Base-by-base conservation (phyloP, 2,797 vertebrate species). In the Synaphobranchus kaupii region DNA sequence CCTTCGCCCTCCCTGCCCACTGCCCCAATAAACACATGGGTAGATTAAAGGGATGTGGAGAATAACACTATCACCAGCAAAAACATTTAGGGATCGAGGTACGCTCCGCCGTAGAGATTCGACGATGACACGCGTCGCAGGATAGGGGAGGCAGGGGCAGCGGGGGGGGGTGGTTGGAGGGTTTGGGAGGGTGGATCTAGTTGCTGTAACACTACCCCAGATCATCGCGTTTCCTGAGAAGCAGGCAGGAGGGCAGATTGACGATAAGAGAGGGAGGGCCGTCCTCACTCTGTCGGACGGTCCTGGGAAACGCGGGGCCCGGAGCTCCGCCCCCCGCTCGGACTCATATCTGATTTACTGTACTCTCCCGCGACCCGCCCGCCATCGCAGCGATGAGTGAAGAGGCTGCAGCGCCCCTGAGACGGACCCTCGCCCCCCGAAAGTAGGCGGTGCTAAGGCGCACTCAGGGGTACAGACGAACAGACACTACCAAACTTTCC, bases 241-340 rank as follows among this genome's bases (percentile, higher is more conserved):
- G 78, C 20, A 12, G 60, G 48, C 81, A 44, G 52, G 81, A 39
- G 60, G 84, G 58, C 15, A 56, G 83, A 84, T 39, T 34, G 31
- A 56, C 13, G 83, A 84, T 56, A 81, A 83, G 58, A 73, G 39
- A n/a, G n/a, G n/a, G n/a, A n/a, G n/a, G 48, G 80, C 81, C 71
- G 86, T 54, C 28, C 28, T 54, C 48, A 10, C 50, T n/a, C 81
- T n/a, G 20, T 31, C 47, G 60, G 60, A 8, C 17, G 25, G 58
- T 81, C 63, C 63, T 83, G 63, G 81, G 50, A 83, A 39, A 83
- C 15, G 8, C 28, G 10, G 54, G 20, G 20, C 78, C 44, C 78
- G 28, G 7, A 48, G 20, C 8, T 17, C 31, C 10, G 13, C n/a
- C 39, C 78, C 78, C 47, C 22, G 20, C 44, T 81, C 47, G 12